Conservation (phyloP, 2,888 invertebrate species). For the Conus canariensis region DNA sequence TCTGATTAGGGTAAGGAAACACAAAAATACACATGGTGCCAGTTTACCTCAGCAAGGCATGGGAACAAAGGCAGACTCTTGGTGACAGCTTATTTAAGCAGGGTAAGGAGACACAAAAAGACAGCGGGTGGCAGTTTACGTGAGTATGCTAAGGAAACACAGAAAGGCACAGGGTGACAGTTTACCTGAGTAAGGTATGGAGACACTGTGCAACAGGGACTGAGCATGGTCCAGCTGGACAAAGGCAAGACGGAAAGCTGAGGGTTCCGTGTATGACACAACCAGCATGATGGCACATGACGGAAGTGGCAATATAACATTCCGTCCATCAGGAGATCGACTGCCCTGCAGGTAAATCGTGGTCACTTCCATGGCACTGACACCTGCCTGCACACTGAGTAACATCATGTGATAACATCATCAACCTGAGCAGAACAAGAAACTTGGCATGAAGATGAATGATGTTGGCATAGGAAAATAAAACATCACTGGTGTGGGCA, state of each 20-base stretch:
- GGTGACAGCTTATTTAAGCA: not conserved
- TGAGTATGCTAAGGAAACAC: too few species aligned
- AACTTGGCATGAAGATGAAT: too few species aligned
- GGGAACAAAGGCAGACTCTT: not conserved
- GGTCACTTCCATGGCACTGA: slow-evolving; percentile 22
- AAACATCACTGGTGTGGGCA: not conserved
- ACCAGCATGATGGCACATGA: slow-evolving; percentile 64
- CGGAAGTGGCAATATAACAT: slow-evolving; percentile 53
- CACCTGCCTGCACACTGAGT: not conserved
- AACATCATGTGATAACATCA: not conserved
- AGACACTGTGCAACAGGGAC: not conserved
- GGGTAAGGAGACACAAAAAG: not conserved
- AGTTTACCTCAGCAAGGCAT: too few species aligned
- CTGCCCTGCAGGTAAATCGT: slow-evolving; percentile 42
- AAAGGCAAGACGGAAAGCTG: slow-evolving; percentile 52
- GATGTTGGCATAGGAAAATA: too few species aligned
- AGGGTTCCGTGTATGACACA: slow-evolving; percentile 58
- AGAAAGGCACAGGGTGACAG: not conserved
- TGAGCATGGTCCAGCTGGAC: slow-evolving; percentile 9
- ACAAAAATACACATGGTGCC: too few species aligned
- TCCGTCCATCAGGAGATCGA: slow-evolving; percentile 41
- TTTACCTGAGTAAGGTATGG: not conserved
- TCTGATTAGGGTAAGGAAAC: too few species aligned
- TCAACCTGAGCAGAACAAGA: not conserved
- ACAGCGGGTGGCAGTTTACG: not conserved